These are phyloP conservation scores for Himalopsyche phryganea DNA, from an alignment of 1,140 invertebrate species.

Conservation along the genomic window DNA sequence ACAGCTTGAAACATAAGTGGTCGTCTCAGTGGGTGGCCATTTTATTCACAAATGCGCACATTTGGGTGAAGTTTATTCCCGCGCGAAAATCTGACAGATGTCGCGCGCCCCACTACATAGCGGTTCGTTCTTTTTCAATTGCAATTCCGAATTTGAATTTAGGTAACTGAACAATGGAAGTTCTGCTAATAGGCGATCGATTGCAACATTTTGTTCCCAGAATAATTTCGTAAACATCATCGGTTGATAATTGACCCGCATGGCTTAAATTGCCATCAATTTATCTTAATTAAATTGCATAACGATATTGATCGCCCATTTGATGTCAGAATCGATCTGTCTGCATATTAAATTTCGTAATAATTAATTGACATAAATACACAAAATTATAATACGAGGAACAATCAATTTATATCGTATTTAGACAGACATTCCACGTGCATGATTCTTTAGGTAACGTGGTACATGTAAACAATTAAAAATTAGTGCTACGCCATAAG, in stretches of 20 bases:
- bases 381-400: too few species aligned
- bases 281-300: slow-evolving; percentile 21
- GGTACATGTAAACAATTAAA: too few species aligned
- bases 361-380: too few species aligned
- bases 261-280: slow-evolving; percentile 20
- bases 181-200: neutral
- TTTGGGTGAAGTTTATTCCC: neutral
- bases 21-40: slow-evolving; percentile 13
- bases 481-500: too few species aligned
- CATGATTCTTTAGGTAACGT: too few species aligned
- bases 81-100: slow-evolving; percentile 2
- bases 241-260: slow-evolving; percentile 26
- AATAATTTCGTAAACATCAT: slow-evolving; percentile 3
- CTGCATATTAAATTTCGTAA: slow-evolving; percentile 7
- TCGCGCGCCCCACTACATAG: neutral
- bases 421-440: too few species aligned
- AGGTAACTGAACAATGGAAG: neutral
- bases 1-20: neutral
- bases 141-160: neutral
- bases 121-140: neutral
- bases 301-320: slow-evolving; percentile 8
- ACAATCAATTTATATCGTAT: too few species aligned
- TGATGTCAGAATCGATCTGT: neutral
- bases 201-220: neutral
- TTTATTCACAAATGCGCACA: neutral